These are phyloP conservation scores for Athalia rosae DNA, from an alignment of 2,888 invertebrate genomes.

Conservation along the genomic window DNA sequence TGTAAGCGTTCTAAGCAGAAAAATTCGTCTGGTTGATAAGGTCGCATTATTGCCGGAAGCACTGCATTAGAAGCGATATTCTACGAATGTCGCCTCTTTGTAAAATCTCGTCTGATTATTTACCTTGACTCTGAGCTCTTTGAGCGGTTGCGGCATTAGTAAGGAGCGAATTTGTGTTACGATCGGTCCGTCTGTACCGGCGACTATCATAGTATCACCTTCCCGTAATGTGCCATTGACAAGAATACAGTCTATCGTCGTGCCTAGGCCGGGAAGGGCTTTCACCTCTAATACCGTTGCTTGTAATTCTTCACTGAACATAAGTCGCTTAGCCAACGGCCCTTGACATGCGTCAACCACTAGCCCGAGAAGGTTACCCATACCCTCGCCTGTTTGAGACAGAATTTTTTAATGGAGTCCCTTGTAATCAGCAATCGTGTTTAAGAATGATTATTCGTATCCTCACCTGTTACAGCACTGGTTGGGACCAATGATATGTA, in stretches of 20 bases:
- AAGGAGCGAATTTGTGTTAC: slow-evolving; percentile 97
- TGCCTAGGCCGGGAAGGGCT: slow-evolving; percentile 96
- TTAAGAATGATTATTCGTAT: neutral
- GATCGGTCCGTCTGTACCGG: slow-evolving; percentile 98
- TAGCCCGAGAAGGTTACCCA: slow-evolving; percentile 97
- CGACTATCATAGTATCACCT: slow-evolving; percentile 95
- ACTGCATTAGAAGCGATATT: neutral
- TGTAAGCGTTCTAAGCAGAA: slow-evolving; percentile 86
- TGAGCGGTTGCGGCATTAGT: slow-evolving; percentile 98
- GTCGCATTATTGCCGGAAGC: slow-evolving; percentile 33
- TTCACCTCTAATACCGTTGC: slow-evolving; percentile 93
- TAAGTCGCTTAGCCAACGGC: slow-evolving; percentile 89
- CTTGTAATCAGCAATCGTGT: neutral
- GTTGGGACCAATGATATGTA: slow-evolving; percentile 98
- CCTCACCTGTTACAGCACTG: slow-evolving; percentile 87
- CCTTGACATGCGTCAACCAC: slow-evolving; percentile 95
- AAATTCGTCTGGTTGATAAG: slow-evolving; percentile 45
- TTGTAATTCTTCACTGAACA: slow-evolving; percentile 94
- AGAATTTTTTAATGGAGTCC: too few species aligned
- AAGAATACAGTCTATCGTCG: slow-evolving; percentile 98
- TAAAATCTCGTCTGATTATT: slow-evolving; percentile 41
- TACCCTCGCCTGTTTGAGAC: slow-evolving; percentile 87
- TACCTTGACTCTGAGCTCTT: slow-evolving; percentile 96
- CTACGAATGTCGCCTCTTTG: neutral
- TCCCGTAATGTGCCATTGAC: slow-evolving; percentile 96